Evolutionary conservation across 2,797 vertebrate species (phyloP).

Genomic region (Poeciliopsis paucimaculata): DNA sequence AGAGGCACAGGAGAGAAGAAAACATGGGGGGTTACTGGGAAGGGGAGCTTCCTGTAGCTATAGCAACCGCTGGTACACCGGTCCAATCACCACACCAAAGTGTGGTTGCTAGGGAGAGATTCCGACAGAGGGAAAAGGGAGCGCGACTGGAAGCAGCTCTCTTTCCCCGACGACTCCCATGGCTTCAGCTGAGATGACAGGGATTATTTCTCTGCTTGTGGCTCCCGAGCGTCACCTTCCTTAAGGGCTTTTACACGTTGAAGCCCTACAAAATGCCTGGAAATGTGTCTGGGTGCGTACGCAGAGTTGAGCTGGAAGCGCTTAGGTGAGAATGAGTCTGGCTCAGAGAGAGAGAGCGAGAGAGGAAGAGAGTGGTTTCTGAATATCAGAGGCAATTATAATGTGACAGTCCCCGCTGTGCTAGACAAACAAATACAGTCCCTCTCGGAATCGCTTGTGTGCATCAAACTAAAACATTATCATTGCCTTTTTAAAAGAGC

Average conservation of each 20-base stretch:
- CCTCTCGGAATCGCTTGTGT: slow-evolving; percentile 2
- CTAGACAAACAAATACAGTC: slow-evolving; percentile 12
- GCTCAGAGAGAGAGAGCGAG: neutral
- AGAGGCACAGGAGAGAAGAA: slow-evolving; percentile 48
- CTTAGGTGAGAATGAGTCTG: slow-evolving; percentile 32
- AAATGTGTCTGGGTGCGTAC: slow-evolving; percentile 25
- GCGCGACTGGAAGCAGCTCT: slow-evolving; percentile 53
- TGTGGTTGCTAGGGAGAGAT: slow-evolving; percentile 85
- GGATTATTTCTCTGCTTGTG: slow-evolving; percentile 54
- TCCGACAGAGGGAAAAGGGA: slow-evolving; percentile 66
- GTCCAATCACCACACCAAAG: slow-evolving; percentile 82
- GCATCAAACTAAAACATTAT: slow-evolving; percentile 5
- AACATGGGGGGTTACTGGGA: slow-evolving; percentile 56
- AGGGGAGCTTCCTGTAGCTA: slow-evolving; percentile 84
- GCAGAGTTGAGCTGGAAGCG: slow-evolving; percentile 8
- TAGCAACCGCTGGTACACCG: slow-evolving; percentile 79
- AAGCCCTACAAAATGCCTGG: slow-evolving; percentile 43
- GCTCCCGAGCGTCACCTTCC: slow-evolving; percentile 40
- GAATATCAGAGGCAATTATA: slow-evolving; percentile 40
- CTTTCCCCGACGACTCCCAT: slow-evolving; percentile 53
- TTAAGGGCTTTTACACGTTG: slow-evolving; percentile 37
- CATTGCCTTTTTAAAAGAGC: slow-evolving; percentile 1
- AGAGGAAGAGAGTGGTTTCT: slow-evolving; percentile 33
- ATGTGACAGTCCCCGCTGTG: slow-evolving; percentile 3
- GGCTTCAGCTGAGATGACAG: slow-evolving; percentile 63